Base-by-base conservation (phyloP, 1,140 invertebrate species). In the Carposina sasakii region DNA sequence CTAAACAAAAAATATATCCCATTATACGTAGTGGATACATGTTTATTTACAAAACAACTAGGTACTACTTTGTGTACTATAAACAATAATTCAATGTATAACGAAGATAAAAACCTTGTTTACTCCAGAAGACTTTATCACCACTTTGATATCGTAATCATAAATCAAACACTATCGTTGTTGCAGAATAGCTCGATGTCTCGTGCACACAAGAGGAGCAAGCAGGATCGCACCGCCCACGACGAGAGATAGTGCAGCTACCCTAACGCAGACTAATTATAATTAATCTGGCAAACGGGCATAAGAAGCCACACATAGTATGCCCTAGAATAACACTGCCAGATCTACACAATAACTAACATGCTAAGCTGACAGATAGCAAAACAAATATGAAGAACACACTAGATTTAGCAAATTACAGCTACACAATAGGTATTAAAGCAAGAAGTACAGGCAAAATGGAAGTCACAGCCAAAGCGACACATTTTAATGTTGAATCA, bases 151-250 rank as follows among this genome's bases (percentile, higher is more conserved):
- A 31, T 60, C 31, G 45, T 46, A 61, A 54, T 65, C 28, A 75
- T n/a, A n/a, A n/a, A n/a, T 65, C 49, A 64, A 60, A 59, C 37
- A 40, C 58, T 61, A 69, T 72, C 57, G 66, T 76, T 78, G 75
- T 82, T 82, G 66, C 78, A 82, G 78, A 78, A 81, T 74, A 67
- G 66, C 73, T 76, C 63, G 56, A 74, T 79, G 77, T 78, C 75
- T 74, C 76, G 70, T 78, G 60, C 57, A 75, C 57, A 78, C 78
- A 78, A 79, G 77, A 73, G 66, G 60, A 71, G 65, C 66, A 75
- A 78, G 79, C 70, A 79, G 57, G 57, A 21, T 26, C 59, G 40
- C 58, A 52, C 73, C 74, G 67, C 76, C 75, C 73, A 78, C 75
- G 67, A 63, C 39, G 60, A 42, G 41, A 59, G 71, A 76, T 79